These are phyloP conservation scores for Calonectris borealis DNA, from an alignment of 2,113 vertebrate species.

Conservation along the genomic window DNA sequence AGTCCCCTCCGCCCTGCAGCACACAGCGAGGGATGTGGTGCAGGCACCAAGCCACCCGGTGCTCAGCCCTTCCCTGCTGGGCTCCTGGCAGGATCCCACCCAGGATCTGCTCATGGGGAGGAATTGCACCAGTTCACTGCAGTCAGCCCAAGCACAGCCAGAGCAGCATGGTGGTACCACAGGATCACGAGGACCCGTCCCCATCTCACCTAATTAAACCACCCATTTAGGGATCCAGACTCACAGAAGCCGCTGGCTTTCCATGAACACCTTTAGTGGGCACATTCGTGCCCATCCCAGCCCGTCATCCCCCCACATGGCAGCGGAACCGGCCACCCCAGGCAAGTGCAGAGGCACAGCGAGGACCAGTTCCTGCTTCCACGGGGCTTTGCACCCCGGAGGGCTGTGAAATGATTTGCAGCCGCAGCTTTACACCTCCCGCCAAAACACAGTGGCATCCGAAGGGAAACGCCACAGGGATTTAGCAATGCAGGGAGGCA, in stretches of 20 bases:
- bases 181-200: background rate
- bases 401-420: background rate
- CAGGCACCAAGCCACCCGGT: fast-evolving
- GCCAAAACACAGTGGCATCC: background rate
- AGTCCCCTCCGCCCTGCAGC: conserved; percentile 89
- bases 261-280: fast-evolving
- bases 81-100: background rate
- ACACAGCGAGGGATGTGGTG: background rate
- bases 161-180: fast-evolving
- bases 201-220: background rate
- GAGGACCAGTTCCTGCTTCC: background rate
- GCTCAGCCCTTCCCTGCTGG: background rate
- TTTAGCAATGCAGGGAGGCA: background rate
- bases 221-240: background rate
- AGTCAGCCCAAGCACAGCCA: background rate
- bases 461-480: background rate
- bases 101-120: fast-evolving
- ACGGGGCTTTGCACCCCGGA: background rate
- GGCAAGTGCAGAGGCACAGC: background rate
- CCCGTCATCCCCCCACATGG: fast-evolving
- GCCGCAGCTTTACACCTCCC: background rate
- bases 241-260: background rate
- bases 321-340: background rate
- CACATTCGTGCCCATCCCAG: background rate
- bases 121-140: background rate